phyloP scores from a whole-genome alignment of 2,888 invertebrate genomes.

The Aricia artaxerxes region DNA sequence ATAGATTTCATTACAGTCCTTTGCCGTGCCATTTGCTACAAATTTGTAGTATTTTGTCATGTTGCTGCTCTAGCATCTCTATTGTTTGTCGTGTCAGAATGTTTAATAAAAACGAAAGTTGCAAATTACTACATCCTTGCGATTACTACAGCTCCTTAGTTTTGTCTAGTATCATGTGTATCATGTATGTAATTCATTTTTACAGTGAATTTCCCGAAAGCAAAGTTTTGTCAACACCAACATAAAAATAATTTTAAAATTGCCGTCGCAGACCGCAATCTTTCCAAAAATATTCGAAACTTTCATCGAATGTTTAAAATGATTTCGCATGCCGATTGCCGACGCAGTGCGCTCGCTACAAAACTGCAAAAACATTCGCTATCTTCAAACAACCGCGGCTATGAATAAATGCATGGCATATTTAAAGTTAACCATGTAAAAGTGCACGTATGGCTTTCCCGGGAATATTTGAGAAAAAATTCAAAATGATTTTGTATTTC shows the following conservation, averaged over 20 bases:
- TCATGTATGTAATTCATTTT: too few relatives aligned
- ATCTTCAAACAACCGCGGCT: slow-evolving; percentile 1
- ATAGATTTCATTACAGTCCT: not conserved
- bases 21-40: not conserved
- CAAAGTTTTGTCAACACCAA: not conserved
- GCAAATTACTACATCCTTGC: too few relatives aligned
- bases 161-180: too few relatives aligned
- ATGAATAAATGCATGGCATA: slow-evolving; percentile 5
- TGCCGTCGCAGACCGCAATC: not conserved
- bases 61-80: not conserved
- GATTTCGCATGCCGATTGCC: not conserved
- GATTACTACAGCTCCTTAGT: too few relatives aligned
- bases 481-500: not conserved
- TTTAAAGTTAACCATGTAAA: slow-evolving; percentile 11
- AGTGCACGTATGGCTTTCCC: not conserved
- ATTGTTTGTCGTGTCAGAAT: not conserved
- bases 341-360: not conserved
- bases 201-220: not conserved
- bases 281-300: not conserved
- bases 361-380: slow-evolving; percentile 5
- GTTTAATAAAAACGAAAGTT: too few relatives aligned
- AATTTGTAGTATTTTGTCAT: not conserved
- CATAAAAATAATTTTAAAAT: not conserved
- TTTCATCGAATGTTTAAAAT: not conserved
- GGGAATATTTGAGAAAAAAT: slow-evolving; percentile 2